Evolutionary conservation across 2,797 vertebrate genomes (phyloP).

Genomic region (Adelosebastes latens): DNA sequence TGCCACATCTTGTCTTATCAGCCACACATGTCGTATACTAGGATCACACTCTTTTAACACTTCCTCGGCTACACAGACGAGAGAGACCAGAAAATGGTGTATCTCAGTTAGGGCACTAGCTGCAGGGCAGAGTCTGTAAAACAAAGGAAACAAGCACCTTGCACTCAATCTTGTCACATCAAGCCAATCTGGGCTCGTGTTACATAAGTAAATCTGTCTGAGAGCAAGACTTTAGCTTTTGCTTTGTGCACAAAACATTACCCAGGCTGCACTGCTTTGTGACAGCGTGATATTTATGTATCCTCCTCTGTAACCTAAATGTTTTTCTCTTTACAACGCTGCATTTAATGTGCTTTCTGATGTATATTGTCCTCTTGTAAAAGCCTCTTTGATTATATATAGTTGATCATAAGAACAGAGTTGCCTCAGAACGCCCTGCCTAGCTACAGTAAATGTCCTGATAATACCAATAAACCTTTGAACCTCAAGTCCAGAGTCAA

Average conservation of each 20-base stretch:
- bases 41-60: constrained; percentile 23
- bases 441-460: constrained; percentile 20
- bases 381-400: background rate
- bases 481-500: constrained; percentile 44
- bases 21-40: background rate
- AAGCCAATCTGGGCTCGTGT: background rate
- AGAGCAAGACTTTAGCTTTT: constrained; percentile 8
- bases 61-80: constrained; percentile 20
- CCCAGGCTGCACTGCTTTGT: background rate
- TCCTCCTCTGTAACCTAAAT: background rate
- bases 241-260: background rate
- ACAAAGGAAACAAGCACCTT: background rate
- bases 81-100: background rate
- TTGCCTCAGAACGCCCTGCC: constrained; percentile 6
- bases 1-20: constrained; percentile 61
- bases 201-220: constrained; percentile 14
- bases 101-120: background rate
- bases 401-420: background rate
- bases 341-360: background rate
- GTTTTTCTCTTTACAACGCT: background rate
- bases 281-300: background rate
- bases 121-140: constrained; percentile 1
- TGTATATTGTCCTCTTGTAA: background rate
- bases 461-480: constrained; percentile 79
- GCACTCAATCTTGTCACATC: background rate